These are phyloP conservation scores for Amazona guildingii DNA, from an alignment of 2,113 vertebrate genomes.

Conservation along the genomic window DNA sequence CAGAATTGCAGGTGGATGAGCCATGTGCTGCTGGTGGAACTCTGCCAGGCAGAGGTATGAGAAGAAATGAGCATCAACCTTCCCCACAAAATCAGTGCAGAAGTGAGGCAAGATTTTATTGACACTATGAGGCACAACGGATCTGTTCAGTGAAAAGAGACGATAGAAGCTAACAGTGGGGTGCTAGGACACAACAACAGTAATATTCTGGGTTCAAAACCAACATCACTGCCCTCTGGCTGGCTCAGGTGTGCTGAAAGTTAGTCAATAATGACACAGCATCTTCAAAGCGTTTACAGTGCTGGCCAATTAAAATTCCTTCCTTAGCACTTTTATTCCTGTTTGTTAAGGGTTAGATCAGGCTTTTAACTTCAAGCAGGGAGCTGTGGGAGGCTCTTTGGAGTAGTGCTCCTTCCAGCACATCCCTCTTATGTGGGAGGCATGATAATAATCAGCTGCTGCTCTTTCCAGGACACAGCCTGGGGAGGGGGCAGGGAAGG, in stretches of 20 bases:
- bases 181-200: neutral
- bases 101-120: neutral
- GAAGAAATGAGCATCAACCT: neutral
- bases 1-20: neutral
- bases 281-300: constrained; percentile 38
- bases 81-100: neutral
- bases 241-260: constrained; percentile 45
- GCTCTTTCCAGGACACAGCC: constrained; percentile 27
- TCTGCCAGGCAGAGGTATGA: neutral
- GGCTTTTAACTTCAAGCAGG: constrained; percentile 34
- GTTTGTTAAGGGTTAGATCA: constrained; percentile 51
- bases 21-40: neutral
- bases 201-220: neutral
- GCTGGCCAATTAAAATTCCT: constrained; percentile 61
- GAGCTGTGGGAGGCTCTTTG: constrained; percentile 51
- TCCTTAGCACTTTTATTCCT: constrained; percentile 27
- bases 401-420: constrained; percentile 44
- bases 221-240: constrained; percentile 22
- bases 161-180: neutral
- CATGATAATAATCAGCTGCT: constrained; percentile 9
- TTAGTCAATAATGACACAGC: constrained; percentile 63
- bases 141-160: neutral
- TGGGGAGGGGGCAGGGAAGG: neutral
- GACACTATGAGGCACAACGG: neutral
- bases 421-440: constrained; percentile 47